Percentiles rank a stretch among this genome's conserved stretches.
These are phyloP conservation scores for Lanius collurio DNA, from an alignment of 2,113 vertebrate species.

Conservation along the genomic window DNA sequence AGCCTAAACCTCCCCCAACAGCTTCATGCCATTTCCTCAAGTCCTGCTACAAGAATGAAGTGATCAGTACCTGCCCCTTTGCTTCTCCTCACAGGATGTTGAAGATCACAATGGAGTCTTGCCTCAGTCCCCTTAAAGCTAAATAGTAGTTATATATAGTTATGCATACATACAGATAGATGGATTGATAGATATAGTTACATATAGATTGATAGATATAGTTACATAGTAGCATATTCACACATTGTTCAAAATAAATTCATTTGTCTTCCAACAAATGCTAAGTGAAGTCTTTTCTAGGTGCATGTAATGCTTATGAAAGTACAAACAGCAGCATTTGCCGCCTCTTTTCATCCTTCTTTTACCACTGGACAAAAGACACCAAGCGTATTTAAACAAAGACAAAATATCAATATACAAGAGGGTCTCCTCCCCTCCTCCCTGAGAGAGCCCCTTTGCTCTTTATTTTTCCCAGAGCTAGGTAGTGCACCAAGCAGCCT, in stretches of 20 bases:
- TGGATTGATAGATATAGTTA: background rate
- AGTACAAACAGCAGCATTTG: background rate
- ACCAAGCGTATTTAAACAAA: background rate
- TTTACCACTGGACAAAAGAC: background rate
- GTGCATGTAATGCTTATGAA: accelerated
- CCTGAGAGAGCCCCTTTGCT: background rate
- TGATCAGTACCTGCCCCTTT: background rate
- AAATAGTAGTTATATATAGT: background rate
- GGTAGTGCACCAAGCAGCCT: background rate
- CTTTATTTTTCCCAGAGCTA: background rate
- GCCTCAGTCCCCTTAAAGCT: background rate
- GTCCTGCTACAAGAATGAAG: background rate
- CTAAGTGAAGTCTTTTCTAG: background rate
- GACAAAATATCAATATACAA: background rate
- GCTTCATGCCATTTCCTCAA: background rate
- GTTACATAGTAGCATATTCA: background rate
- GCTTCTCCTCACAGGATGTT: background rate
- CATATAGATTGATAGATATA: background rate
- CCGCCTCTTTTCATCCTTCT: background rate
- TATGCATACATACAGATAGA: too few relatives aligned
- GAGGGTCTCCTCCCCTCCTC: background rate
- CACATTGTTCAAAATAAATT: background rate
- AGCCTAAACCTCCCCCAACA: background rate
- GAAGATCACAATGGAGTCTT: background rate
- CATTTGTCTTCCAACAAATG: background rate